These are phyloP conservation scores for Cerceris ruficornis DNA, from an alignment of 2,888 invertebrate genomes.

Conservation along the genomic window DNA sequence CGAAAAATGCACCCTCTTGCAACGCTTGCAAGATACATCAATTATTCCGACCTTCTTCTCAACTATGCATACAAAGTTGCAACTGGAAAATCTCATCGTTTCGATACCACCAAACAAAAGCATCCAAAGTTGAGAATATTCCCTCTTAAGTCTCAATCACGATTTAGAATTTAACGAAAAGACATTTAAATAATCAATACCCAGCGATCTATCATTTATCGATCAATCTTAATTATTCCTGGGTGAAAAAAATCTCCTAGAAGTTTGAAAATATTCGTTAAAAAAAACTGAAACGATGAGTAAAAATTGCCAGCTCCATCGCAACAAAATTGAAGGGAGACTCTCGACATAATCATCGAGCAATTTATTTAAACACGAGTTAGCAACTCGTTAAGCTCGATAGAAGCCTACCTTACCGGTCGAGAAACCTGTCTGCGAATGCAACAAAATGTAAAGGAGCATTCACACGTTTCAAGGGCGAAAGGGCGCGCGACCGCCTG, in stretches of 20 bases:
- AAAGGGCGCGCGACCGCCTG: neutral
- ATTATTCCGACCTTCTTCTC: neutral
- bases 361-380: constrained; percentile 75
- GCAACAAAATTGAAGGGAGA: no score
- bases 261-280: no score
- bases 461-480: constrained; percentile 41
- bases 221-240: no score
- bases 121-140: neutral
- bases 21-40: constrained; percentile 22
- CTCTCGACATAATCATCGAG: constrained; percentile 64
- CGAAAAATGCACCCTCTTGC: constrained; percentile 7
- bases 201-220: no score
- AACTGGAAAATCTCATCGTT: neutral
- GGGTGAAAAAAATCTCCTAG: no score
- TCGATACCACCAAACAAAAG: neutral
- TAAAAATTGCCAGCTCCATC: no score
- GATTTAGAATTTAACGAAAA: no score
- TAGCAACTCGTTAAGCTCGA: constrained; percentile 67
- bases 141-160: no score
- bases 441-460: constrained; percentile 46
- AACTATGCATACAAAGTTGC: neutral
- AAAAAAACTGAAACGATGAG: no score
- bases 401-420: constrained; percentile 79
- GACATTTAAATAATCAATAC: no score
- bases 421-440: constrained; percentile 52